phyloP scores from a whole-genome alignment of 2,888 invertebrate species.

The Pyrocoelia pectoralis region DNA sequence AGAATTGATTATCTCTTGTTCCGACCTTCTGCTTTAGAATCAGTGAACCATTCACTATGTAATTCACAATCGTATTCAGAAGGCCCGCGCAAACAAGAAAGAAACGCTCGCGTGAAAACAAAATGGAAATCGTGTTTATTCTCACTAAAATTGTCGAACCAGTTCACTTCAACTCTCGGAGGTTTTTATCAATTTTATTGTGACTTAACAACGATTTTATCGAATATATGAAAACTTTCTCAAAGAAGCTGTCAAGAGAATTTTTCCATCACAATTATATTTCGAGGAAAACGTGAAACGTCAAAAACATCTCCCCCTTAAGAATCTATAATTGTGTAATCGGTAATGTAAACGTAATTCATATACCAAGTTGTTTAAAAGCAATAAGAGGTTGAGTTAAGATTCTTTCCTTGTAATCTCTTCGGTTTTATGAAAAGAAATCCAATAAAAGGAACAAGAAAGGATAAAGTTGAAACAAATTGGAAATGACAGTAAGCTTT shows the following conservation, averaged over 20 bases:
- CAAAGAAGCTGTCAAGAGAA: background rate
- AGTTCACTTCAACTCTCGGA: slow-evolving; percentile 22
- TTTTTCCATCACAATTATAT: background rate
- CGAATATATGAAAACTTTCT: slow-evolving; percentile 8
- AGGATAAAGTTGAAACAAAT: slow-evolving; percentile 49
- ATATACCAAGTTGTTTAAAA: slow-evolving; percentile 1
- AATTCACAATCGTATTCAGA: slow-evolving; percentile 41
- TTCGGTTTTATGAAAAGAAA: slow-evolving; percentile 20
- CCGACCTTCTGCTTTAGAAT: slow-evolving; percentile 46
- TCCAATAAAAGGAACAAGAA: slow-evolving; percentile 21
- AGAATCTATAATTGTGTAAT: background rate
- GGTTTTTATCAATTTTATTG: slow-evolving; percentile 23
- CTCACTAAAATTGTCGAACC: slow-evolving; percentile 28
- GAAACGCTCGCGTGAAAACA: slow-evolving; percentile 36
- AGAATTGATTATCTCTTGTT: slow-evolving; percentile 44
- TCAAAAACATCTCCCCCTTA: background rate
- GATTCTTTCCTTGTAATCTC: slow-evolving; percentile 22
- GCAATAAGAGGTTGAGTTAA: slow-evolving; percentile 13
- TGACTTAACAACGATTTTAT: slow-evolving; percentile 23
- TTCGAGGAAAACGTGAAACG: background rate
- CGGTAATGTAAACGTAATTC: background rate
- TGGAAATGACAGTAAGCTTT: slow-evolving; percentile 54
- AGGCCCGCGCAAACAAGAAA: slow-evolving; percentile 39
- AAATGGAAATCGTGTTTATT: slow-evolving; percentile 36
- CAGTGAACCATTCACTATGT: slow-evolving; percentile 46